A percentile compares a stretch with the other conserved stretches of the same genome.
phyloP scores from a whole-genome alignment of 2,888 invertebrate species.

The Pristionchus entomophagus region DNA sequence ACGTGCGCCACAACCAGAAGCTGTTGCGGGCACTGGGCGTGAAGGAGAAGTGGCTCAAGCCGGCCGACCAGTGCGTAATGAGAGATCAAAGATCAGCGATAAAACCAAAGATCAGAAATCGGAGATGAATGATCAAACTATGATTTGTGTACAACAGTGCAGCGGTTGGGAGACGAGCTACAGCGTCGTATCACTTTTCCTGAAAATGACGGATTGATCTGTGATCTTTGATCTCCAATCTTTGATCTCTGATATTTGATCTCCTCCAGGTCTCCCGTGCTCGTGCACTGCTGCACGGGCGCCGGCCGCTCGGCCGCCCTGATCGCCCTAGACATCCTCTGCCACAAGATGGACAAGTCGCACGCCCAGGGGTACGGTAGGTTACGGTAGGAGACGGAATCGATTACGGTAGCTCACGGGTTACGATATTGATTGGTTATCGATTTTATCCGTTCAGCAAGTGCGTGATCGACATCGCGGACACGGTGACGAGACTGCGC shows the following conservation, averaged over 20 bases:
- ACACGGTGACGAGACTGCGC: constrained; percentile 63
- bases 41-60: constrained; percentile 15
- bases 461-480: too few relatives aligned
- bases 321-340: constrained; percentile 66
- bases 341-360: constrained; percentile 58
- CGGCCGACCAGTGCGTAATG: not conserved
- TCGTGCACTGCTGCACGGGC: constrained; percentile 65
- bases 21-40: not conserved
- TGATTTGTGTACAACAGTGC: too few relatives aligned
- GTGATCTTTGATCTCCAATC: too few relatives aligned
- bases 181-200: too few relatives aligned
- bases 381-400: too few relatives aligned
- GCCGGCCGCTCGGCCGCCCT: constrained; percentile 61
- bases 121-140: too few relatives aligned
- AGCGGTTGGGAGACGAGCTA: not conserved
- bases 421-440: not conserved
- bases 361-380: constrained; percentile 27
- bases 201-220: too few relatives aligned
- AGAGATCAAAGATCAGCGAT: too few relatives aligned
- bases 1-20: not conserved
- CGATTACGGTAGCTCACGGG: not conserved
- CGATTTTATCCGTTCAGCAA: not conserved
- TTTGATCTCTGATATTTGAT: too few relatives aligned
- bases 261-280: constrained; percentile 55
- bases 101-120: too few relatives aligned